Evolutionary conservation across 2,113 vertebrate species (phyloP).

Genomic region (Hepsetus odoe): DNA sequence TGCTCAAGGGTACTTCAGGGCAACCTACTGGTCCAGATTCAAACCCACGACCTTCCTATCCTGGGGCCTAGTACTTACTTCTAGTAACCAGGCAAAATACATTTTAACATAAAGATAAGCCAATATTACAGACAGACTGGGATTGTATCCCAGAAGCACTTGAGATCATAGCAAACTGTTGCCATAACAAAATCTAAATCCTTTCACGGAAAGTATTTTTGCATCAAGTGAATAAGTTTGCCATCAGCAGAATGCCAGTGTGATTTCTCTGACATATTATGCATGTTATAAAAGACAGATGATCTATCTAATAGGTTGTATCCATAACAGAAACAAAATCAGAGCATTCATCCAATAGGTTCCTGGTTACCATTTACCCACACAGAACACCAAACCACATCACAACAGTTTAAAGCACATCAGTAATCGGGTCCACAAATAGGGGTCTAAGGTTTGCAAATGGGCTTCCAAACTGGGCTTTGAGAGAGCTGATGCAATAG

Average conservation of each 20-base stretch:
- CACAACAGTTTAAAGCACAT: background rate
- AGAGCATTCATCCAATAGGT: background rate
- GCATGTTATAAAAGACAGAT: constrained; percentile 24
- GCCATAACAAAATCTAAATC: constrained; percentile 10
- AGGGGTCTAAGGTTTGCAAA: background rate
- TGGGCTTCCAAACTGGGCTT: background rate
- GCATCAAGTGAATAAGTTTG: constrained; percentile 2
- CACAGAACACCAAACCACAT: background rate
- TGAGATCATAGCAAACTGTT: constrained; percentile 7
- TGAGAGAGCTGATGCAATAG: constrained; percentile 4
- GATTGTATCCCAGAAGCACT: background rate
- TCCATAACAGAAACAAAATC: constrained; percentile 6
- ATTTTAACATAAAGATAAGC: background rate
- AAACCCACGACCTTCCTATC: no score
- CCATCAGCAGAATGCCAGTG: constrained; percentile 1
- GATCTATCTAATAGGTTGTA: constrained; percentile 10
- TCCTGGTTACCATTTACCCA: constrained; percentile 17
- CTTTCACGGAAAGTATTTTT: constrained; percentile 12
- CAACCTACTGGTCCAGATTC: no score
- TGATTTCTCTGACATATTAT: constrained; percentile 1
- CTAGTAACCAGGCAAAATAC: background rate
- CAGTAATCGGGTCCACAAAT: constrained; percentile 12
- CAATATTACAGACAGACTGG: background rate
- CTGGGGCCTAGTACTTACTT: no score
- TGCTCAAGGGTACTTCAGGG: no score